Percentiles rank a stretch among this genome's conserved stretches.
Conservation (phyloP, 2,888 invertebrate genomes). For the Euzetes globulus region DNA sequence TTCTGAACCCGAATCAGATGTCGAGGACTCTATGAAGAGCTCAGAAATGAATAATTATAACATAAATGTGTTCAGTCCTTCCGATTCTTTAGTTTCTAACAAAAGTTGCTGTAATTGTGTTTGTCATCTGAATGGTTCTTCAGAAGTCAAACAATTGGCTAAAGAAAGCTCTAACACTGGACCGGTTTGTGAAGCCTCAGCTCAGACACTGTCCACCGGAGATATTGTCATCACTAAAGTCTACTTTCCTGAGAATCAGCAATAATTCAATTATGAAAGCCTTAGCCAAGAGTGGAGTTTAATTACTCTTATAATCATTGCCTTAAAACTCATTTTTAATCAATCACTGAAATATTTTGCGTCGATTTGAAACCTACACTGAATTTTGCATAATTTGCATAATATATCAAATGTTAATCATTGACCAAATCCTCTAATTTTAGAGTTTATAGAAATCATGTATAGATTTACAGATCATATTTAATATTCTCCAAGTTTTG, state of each 20-base stretch:
- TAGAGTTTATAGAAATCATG: no score
- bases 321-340: no score
- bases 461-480: no score
- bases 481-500: no score
- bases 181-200: slow-evolving; percentile 55
- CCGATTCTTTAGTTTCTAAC: slow-evolving; percentile 11
- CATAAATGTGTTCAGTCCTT: slow-evolving; percentile 13
- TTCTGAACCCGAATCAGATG: slow-evolving; percentile 36
- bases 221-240: slow-evolving; percentile 70
- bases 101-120: slow-evolving; percentile 28
- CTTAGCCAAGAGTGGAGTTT: no score
- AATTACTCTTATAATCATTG: no score
- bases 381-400: no score
- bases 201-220: slow-evolving; percentile 81
- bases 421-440: no score
- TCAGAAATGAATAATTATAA: slow-evolving; percentile 4
- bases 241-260: slow-evolving; percentile 37
- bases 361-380: no score
- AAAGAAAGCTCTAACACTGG: background rate
- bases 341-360: no score
- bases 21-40: slow-evolving; percentile 10
- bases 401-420: no score
- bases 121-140: slow-evolving; percentile 14
- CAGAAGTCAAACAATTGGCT: background rate
- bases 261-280: background rate